Evolutionary conservation across 2,888 invertebrate species (phyloP).

Genomic region (Cephus nigrinus): DNA sequence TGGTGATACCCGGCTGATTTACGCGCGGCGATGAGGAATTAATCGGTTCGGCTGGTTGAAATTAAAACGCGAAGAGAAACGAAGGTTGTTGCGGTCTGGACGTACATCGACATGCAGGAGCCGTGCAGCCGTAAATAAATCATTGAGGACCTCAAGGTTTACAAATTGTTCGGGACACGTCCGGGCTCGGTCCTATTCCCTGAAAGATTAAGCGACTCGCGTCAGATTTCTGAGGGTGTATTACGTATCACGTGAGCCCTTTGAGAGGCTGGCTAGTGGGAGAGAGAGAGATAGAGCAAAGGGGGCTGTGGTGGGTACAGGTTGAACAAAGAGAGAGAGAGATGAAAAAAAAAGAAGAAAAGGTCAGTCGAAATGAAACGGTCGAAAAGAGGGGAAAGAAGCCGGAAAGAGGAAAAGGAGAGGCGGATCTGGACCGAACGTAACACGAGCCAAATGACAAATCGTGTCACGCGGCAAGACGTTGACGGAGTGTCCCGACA

Average conservation of each 20-base stretch:
- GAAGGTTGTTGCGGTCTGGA: neutral
- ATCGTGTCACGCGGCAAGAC: conserved; percentile 51
- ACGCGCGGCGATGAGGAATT: neutral
- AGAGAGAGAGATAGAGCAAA: neutral
- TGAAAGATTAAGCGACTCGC: conserved; percentile 6
- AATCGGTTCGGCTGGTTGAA: neutral
- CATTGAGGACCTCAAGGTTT: neutral
- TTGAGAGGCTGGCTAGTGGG: neutral
- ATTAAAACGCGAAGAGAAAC: neutral
- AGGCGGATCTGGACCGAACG: conserved; percentile 6
- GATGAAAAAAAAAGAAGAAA: neutral
- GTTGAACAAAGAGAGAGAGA: neutral
- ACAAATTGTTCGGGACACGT: conserved; percentile 8
- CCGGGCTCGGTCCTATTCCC: neutral
- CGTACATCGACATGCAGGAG: neutral
- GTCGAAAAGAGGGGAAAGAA: neutral
- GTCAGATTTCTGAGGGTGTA: conserved; percentile 1
- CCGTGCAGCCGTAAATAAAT: neutral
- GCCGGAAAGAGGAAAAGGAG: conserved; percentile 1
- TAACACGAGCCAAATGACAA: conserved; percentile 36
- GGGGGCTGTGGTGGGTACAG: neutral
- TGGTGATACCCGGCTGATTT: neutral
- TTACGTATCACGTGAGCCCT: neutral
- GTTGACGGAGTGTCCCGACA: conserved; percentile 61
- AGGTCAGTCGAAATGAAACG: conserved; percentile 6